Evolutionary conservation across 2,797 vertebrate genomes (phyloP), one percentile per base, ranked within the genome.

Genomic region (Chrysocyon brachyurus): DNA sequence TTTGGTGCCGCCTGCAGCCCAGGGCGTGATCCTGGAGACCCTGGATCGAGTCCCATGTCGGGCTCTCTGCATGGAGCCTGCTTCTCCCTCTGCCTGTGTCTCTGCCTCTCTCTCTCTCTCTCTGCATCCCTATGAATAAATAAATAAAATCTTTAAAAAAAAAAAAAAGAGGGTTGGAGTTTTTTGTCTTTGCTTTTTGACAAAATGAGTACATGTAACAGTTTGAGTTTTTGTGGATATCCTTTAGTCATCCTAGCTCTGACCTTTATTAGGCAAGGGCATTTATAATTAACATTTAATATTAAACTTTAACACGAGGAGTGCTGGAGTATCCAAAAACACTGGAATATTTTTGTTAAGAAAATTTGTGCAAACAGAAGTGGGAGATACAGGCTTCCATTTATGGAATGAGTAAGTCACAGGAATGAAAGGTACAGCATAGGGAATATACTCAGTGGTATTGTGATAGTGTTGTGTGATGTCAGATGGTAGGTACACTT

Each of bases 151-250:
- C 33, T 36, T 36, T 36, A 36, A 36, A 36, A 36, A 36, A 36
- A 36, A 36, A 36, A 36, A 49, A 75, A 75, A 52, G 31, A 40
- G 36, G 28, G 3, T 46, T 82, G 46, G 57, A 77, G 36, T 88
- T 72, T 81, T 85, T 88, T 73, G 19, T 90, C 56, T 87, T 85
- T 91, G 33, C 31, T 91, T 87, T 87, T 95, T 81, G 17, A n/a
- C 26, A 61, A 4, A 59, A 2, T n/a, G 57, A 91, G 90, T 59
- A 57, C 21, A 14, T 2, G 26, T 31, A 26, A 16, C 28, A 68
- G 24, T 83, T 87, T 40, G 79, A 73, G 46, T 54, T 90, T 92
- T 93, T 95, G 26, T 93, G 87, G 22, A 49, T 68, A 96, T 52
- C 59, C 36, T 40, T 49, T 81, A 68, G 24, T 91, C 40, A 56